Percentiles rank a stretch among this genome's conserved stretches.
These are phyloP conservation scores for Drosophila mimetica DNA, from an alignment of 2,888 invertebrate species.

Conservation along the genomic window DNA sequence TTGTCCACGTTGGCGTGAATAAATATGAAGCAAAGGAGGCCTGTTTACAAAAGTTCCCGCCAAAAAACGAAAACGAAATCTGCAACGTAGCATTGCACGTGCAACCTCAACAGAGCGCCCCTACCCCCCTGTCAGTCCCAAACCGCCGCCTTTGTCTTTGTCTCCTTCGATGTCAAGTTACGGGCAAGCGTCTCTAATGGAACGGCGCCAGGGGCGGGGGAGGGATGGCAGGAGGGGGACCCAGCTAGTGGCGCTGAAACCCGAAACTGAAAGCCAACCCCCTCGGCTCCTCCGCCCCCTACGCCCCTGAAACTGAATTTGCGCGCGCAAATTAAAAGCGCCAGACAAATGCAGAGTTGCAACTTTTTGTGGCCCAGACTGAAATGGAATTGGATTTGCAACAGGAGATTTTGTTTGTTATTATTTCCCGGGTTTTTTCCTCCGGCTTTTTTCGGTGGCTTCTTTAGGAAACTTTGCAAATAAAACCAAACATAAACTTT, in stretches of 20 bases:
- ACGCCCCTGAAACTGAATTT: conserved; percentile 53
- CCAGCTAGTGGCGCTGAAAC: conserved; percentile 59
- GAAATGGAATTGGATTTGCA: conserved; percentile 27
- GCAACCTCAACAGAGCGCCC: conserved; percentile 45
- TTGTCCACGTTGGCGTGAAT: conserved; percentile 60
- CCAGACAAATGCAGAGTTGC: conserved; percentile 75
- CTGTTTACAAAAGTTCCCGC: conserved; percentile 71
- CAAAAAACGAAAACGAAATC: conserved; percentile 60
- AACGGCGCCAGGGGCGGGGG: conserved; percentile 35
- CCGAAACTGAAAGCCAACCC: conserved; percentile 37
- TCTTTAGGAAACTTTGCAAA: conserved; percentile 12
- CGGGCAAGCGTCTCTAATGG: conserved; percentile 63
- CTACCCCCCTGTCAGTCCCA: not conserved
- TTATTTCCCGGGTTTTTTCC: conserved; percentile 50
- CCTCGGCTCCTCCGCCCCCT: too few relatives aligned
- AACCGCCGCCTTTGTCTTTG: not conserved
- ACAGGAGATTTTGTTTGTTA: conserved; percentile 64
- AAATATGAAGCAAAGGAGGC: conserved; percentile 52
- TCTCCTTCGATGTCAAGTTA: conserved; percentile 68
- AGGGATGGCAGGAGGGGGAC: not conserved
- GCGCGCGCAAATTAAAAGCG: conserved; percentile 70
- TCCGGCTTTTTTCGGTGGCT: conserved; percentile 8
- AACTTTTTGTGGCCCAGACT: conserved; percentile 52
- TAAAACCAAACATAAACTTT: conserved; percentile 61
- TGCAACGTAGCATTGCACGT: conserved; percentile 76